These are phyloP conservation scores for Ahaetulla prasina DNA, from an alignment of 2,113 vertebrate genomes.

Conservation along the genomic window DNA sequence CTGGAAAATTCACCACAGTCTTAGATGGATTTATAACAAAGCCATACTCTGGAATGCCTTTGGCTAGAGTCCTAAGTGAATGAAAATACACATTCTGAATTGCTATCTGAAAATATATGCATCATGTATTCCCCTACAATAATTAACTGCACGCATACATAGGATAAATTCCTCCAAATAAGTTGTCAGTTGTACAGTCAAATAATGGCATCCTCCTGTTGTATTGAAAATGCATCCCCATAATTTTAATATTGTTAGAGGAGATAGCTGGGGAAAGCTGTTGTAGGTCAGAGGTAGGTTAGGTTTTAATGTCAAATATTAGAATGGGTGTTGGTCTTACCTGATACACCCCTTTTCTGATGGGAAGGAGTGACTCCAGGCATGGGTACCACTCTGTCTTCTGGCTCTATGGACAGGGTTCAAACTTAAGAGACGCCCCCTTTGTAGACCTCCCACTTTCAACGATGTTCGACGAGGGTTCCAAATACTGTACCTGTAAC, in stretches of 20 bases:
- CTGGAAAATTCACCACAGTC: constrained; percentile 84
- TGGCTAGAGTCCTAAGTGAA: constrained; percentile 73
- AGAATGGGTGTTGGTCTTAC: too few relatives aligned
- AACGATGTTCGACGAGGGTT: too few relatives aligned
- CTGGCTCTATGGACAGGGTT: too few relatives aligned
- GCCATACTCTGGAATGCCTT: constrained; percentile 85
- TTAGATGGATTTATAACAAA: constrained; percentile 81
- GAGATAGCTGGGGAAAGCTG: neutral
- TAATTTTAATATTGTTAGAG: neutral
- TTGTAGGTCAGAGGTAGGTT: neutral
- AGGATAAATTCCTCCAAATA: neutral
- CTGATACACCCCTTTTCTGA: too few relatives aligned
- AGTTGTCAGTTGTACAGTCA: neutral
- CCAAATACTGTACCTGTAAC: too few relatives aligned
- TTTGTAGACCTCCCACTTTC: too few relatives aligned
- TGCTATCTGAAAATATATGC: neutral
- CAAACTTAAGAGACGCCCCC: too few relatives aligned
- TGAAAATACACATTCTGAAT: neutral
- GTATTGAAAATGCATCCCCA: neutral
- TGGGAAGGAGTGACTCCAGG: too few relatives aligned
- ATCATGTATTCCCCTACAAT: neutral
- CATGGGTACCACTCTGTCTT: too few relatives aligned
- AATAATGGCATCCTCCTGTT: neutral
- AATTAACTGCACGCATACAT: neutral
- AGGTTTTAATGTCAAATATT: neutral